Conservation (phyloP, 2,113 vertebrate species). For the Equus quagga region DNA sequence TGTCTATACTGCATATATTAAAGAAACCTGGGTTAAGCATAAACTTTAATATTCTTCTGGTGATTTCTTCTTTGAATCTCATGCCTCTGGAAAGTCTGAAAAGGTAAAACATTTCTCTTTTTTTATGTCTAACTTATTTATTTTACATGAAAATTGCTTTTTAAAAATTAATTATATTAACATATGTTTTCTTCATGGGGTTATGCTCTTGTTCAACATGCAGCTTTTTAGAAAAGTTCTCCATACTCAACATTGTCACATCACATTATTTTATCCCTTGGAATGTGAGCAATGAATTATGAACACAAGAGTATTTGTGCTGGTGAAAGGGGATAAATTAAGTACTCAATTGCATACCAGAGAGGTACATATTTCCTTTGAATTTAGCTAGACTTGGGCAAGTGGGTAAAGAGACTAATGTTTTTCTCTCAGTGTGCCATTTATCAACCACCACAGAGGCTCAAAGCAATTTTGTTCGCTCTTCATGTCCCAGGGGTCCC, state of each 20-base stretch:
- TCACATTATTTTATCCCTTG: slow-evolving; percentile 46
- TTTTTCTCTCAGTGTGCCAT: slow-evolving; percentile 76
- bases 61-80: not conserved
- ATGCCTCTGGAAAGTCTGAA: not conserved
- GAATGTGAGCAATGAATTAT: slow-evolving; percentile 10
- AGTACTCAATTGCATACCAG: slow-evolving; percentile 67
- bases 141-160: not conserved
- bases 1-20: not conserved
- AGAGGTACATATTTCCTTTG: slow-evolving; percentile 72
- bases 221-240: not conserved
- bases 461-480: slow-evolving; percentile 85
- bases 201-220: not conserved
- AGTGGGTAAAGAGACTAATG: slow-evolving; percentile 64
- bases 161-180: slow-evolving; percentile 18
- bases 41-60: not conserved
- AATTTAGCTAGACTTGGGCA: slow-evolving; percentile 39
- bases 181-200: not conserved
- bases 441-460: slow-evolving; percentile 82
- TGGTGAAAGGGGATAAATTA: slow-evolving; percentile 67
- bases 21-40: not conserved
- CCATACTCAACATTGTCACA: not conserved
- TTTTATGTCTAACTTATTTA: not conserved
- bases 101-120: not conserved
- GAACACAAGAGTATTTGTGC: slow-evolving; percentile 15
- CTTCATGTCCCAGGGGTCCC: slow-evolving; percentile 63